Evolutionary conservation across 2,113 vertebrate species (phyloP), one percentile per base, ranked within the genome.

Genomic region (Diphyllodes magnificus): DNA sequence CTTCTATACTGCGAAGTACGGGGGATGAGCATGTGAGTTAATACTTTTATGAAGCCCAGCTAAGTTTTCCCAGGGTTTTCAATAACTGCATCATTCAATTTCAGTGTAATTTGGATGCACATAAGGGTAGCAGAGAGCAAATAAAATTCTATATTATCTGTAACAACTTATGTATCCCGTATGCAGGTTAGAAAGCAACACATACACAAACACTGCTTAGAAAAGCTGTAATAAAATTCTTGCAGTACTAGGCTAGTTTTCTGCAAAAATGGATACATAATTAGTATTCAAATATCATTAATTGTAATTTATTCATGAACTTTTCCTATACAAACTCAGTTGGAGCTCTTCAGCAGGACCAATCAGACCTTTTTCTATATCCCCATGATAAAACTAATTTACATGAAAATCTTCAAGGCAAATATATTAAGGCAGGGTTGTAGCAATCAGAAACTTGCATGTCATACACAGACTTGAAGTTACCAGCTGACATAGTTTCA

Each of bases 91-190:
- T 82, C 10, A 13, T 85, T 85, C 23, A 75, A 13, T 60, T 35
- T 59, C 53, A 35, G 31, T 59, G 35, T 63, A 39, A 54, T 54
- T 71, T 4, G 1, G 11, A 11, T 59, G 35, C 30, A 45, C 4
- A 3, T 31, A 51, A 68, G 5, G 9, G 20, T 65, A 69, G 6
- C 8, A 68, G 64, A 56, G 27, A 80, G 60, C 23, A 77, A 73
- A 59, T 40, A 40, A 21, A 44, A 60, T 20, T 56, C 30, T 54
- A 1, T 42, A 45, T 39, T 83, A 18, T 57, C 53, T 86, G 23
- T 63, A 50, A 20, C 9, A 40, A 20, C 0, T 0, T 15, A 3
- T 40, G 11, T 57, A 22, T 23, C 22, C 17, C 5, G 0, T 54
- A 10, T 3, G 6, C 12, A 47, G 12, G 17, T 59, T 60, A 90